These are phyloP conservation scores for Coecobrya sp. DNA, from an alignment of 2,888 invertebrate species.

Conservation along the genomic window DNA sequence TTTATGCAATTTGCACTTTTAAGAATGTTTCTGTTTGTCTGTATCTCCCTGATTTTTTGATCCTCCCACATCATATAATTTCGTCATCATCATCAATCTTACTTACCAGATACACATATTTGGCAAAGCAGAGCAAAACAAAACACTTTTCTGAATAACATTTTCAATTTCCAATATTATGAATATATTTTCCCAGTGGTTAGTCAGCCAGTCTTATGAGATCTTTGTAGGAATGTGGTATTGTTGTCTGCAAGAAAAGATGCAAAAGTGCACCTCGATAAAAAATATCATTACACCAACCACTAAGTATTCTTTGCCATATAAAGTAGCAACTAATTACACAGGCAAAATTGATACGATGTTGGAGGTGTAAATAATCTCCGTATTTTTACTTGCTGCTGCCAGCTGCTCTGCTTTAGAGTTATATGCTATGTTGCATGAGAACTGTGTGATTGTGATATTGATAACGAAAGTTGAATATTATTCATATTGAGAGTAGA, in stretches of 20 bases:
- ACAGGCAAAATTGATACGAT: slow-evolving; percentile 5
- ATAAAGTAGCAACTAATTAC: slow-evolving; percentile 52
- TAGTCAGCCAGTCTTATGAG: slow-evolving; percentile 29
- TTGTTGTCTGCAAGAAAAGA: not conserved
- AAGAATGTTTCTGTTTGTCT: not conserved
- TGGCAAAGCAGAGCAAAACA: too few species aligned
- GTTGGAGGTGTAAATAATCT: slow-evolving; percentile 31
- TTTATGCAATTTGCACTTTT: slow-evolving; percentile 24
- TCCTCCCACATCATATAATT: slow-evolving; percentile 38
- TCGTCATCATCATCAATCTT: too few species aligned
- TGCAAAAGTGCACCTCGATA: slow-evolving; percentile 8
- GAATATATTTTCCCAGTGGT: slow-evolving; percentile 50
- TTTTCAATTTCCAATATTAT: slow-evolving; percentile 21
- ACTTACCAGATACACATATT: too few species aligned
- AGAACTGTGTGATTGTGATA: slow-evolving; percentile 47
- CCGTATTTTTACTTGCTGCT: slow-evolving; percentile 8
- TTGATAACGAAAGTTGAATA: slow-evolving; percentile 34
- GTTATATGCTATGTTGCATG: slow-evolving; percentile 20
- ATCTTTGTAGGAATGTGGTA: not conserved
- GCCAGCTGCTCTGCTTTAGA: too few species aligned
- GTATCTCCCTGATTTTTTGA: not conserved
- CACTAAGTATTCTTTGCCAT: slow-evolving; percentile 12
- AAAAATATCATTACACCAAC: not conserved
- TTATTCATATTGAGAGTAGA: slow-evolving; percentile 31
- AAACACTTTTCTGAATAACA: not conserved